Conservation (phyloP, 2,797 vertebrate species). For the Melanotaenia pygmaea region DNA sequence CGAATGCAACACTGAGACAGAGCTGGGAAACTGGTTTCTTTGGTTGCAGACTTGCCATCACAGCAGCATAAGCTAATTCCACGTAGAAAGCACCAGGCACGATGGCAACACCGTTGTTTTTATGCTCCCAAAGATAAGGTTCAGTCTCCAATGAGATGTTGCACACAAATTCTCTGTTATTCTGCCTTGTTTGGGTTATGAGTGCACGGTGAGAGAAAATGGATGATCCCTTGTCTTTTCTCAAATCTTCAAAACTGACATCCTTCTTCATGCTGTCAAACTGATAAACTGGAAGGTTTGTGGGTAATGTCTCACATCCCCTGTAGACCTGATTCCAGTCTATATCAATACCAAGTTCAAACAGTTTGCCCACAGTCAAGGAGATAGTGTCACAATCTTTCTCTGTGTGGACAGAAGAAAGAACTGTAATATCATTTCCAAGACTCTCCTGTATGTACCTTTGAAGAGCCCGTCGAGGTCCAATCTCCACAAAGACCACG, state of each 20-base stretch:
- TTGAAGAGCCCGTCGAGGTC: slow-evolving; percentile 83
- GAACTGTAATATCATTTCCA: slow-evolving; percentile 76
- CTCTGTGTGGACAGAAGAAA: slow-evolving; percentile 79
- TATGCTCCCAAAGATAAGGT: slow-evolving; percentile 87
- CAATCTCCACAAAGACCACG: slow-evolving; percentile 88
- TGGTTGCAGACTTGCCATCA: slow-evolving; percentile 76
- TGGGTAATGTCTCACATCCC: slow-evolving; percentile 79
- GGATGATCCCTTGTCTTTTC: slow-evolving; percentile 66
- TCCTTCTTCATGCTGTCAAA: slow-evolving; percentile 84
- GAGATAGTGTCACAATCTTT: slow-evolving; percentile 81
- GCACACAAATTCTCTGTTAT: slow-evolving; percentile 72
- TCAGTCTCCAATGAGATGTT: slow-evolving; percentile 70
- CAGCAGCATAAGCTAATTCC: slow-evolving; percentile 85
- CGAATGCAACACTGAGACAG: slow-evolving; percentile 83
- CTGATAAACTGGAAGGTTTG: slow-evolving; percentile 84
- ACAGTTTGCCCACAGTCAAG: slow-evolving; percentile 72
- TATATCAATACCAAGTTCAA: slow-evolving; percentile 79
- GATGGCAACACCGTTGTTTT: slow-evolving; percentile 81
- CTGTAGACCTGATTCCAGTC: slow-evolving; percentile 81
- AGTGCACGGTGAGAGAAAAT: slow-evolving; percentile 69
- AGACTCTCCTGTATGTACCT: slow-evolving; percentile 86
- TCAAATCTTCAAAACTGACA: slow-evolving; percentile 75
- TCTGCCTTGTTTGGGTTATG: slow-evolving; percentile 59
- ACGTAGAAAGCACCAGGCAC: slow-evolving; percentile 87
- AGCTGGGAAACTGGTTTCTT: slow-evolving; percentile 78